Conservation (phyloP, 2,113 vertebrate genomes). For the Anseranas semipalmata region DNA sequence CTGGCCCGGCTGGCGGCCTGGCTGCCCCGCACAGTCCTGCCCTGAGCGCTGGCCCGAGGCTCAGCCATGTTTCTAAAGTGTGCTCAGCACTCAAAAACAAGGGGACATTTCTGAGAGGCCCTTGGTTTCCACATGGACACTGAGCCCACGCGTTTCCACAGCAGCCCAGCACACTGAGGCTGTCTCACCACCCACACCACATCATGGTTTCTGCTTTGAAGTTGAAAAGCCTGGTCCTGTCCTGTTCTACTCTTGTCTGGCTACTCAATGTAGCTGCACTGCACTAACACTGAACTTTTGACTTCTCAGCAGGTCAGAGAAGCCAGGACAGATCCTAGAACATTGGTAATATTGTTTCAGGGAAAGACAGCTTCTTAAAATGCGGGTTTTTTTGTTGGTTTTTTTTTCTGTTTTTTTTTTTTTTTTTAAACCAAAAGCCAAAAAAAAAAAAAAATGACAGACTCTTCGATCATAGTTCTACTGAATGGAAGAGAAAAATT, state of each 20-base stretch:
- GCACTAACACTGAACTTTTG: background rate
- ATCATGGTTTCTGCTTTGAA: background rate
- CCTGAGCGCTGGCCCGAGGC: accelerated
- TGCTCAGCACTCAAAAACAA: background rate
- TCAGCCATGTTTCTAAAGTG: background rate
- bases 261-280: background rate
- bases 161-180: background rate
- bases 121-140: background rate
- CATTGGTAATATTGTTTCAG: background rate
- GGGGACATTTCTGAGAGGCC: background rate
- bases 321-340: background rate
- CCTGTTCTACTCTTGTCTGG: background rate
- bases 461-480: background rate
- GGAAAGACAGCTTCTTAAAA: background rate
- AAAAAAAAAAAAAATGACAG: background rate
- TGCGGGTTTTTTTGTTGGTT: too few species aligned
- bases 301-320: background rate
- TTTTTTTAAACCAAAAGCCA: background rate
- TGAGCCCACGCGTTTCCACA: accelerated
- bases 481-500: background rate
- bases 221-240: background rate
- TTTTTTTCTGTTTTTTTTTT: background rate
- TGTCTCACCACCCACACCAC: accelerated
- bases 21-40: background rate
- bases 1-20: background rate